Conservation (phyloP, 2,113 vertebrate species). For the Glaucidium brasilianum region DNA sequence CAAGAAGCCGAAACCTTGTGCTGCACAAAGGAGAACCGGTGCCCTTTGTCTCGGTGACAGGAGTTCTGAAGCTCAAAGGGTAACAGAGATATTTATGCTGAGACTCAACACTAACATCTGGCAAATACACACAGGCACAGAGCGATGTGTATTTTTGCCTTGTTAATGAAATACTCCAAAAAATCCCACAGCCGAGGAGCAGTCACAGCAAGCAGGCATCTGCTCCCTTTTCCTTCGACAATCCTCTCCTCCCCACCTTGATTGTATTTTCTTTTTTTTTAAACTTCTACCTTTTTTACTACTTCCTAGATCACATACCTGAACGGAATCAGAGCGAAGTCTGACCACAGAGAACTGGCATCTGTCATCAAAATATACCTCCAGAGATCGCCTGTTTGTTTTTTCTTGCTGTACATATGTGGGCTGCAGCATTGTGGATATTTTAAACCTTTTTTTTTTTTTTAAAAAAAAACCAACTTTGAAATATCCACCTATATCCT, state of each 20-base stretch:
- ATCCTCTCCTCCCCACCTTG: background rate
- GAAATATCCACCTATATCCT: background rate
- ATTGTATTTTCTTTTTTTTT: constrained; percentile 13
- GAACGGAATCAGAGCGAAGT: constrained; percentile 41
- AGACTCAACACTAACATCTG: background rate
- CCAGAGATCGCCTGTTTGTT: constrained; percentile 37
- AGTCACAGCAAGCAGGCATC: background rate
- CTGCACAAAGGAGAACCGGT: background rate
- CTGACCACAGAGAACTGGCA: constrained; percentile 16
- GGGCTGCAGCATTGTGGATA: background rate
- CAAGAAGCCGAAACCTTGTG: background rate
- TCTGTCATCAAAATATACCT: constrained; percentile 58
- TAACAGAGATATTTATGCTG: background rate
- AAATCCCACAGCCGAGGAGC: background rate
- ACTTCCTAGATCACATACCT: constrained; percentile 59
- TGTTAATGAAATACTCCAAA: constrained; percentile 3
- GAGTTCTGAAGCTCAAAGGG: background rate
- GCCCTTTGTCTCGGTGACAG: background rate
- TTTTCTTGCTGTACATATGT: constrained; percentile 31
- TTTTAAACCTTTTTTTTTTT: background rate
- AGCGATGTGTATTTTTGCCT: background rate
- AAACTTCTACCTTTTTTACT: constrained; percentile 16
- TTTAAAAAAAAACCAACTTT: too few species aligned
- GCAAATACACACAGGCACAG: background rate
- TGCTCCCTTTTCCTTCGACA: background rate